Conservation (phyloP, 2,113 vertebrate species). For the Leptobrachium ailaonicum region DNA sequence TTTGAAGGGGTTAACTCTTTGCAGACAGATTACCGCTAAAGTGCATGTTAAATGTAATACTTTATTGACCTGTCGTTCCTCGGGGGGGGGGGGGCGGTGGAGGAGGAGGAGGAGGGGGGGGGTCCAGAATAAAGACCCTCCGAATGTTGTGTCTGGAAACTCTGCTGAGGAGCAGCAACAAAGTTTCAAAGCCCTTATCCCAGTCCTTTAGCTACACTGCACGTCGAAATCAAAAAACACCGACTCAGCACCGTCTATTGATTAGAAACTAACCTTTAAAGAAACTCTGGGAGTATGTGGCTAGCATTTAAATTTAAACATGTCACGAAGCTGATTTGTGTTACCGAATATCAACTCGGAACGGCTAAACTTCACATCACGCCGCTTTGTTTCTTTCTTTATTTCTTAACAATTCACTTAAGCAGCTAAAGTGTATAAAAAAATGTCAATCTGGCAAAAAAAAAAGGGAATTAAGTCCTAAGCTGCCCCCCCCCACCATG, state of each 20-base stretch:
- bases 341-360: constrained; percentile 79
- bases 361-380: constrained; percentile 77
- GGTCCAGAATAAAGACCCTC: background rate
- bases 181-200: constrained; percentile 76
- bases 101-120: too few relatives aligned
- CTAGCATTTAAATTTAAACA: constrained; percentile 89
- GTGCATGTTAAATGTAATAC: constrained; percentile 71
- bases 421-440: constrained; percentile 81
- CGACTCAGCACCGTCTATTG: constrained; percentile 99
- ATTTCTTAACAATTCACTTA: constrained; percentile 76
- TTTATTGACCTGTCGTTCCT: constrained; percentile 43
- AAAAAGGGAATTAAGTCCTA: constrained; percentile 56
- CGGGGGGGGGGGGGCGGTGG: constrained; percentile 62
- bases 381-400: constrained; percentile 54
- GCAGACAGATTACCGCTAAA: constrained; percentile 56
- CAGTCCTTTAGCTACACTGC: constrained; percentile 81
- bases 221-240: constrained; percentile 83
- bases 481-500: constrained; percentile 70
- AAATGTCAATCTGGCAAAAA: constrained; percentile 72
- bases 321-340: constrained; percentile 82
- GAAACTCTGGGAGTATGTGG: constrained; percentile 88
- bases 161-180: constrained; percentile 72
- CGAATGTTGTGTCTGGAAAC: constrained; percentile 74
- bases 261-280: constrained; percentile 99
- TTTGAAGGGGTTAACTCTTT: background rate